A percentile compares a stretch with the other conserved stretches of the same genome.
These are phyloP conservation scores for Pseudomyrmex flavicornis DNA, from an alignment of 1,140 invertebrate species.

Conservation along the genomic window DNA sequence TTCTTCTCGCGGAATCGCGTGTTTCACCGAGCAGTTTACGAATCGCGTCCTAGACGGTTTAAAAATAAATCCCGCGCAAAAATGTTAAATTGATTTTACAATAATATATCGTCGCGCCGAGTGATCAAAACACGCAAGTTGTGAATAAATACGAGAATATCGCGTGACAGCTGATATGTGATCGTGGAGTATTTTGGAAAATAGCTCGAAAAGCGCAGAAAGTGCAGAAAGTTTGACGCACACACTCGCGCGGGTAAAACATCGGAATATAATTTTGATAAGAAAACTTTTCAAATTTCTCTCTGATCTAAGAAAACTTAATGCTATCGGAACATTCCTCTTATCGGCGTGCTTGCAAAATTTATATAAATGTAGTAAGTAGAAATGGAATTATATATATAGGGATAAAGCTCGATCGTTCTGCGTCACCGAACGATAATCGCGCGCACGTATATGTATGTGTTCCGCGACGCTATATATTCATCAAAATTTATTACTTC, in stretches of 20 bases:
- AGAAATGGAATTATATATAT: background rate
- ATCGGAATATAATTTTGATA: background rate
- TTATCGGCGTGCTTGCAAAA: background rate
- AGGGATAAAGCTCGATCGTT: background rate
- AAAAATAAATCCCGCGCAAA: background rate
- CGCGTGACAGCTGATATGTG: no score
- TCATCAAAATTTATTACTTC: background rate
- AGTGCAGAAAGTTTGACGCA: no score
- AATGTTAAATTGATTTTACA: slow-evolving; percentile 13
- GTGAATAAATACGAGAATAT: no score
- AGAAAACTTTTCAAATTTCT: background rate
- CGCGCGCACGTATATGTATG: background rate
- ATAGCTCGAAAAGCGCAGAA: no score
- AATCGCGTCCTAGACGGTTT: background rate
- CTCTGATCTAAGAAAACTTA: background rate
- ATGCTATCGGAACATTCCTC: background rate
- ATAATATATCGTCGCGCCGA: background rate
- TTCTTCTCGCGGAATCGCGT: background rate
- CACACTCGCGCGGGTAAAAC: no score
- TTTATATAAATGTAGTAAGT: background rate
- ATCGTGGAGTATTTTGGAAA: no score
- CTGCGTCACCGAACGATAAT: background rate
- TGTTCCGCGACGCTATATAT: background rate
- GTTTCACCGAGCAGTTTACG: background rate
- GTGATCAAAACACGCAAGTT: background rate